phyloP scores from a whole-genome alignment of 2,797 vertebrate genomes.

The Emydoidea blandingii region DNA sequence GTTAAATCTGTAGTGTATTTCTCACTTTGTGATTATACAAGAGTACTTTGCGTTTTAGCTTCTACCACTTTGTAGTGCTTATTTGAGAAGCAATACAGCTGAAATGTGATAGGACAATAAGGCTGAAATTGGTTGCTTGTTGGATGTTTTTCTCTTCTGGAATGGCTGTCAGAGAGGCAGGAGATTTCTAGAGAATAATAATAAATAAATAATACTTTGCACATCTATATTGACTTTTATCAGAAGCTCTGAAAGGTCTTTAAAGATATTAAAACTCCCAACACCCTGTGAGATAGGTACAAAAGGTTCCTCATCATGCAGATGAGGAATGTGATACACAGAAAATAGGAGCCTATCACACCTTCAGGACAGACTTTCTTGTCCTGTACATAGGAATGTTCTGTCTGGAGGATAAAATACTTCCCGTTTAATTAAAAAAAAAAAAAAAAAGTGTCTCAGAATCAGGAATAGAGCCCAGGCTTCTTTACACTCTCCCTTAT shows the following conservation, averaged over 20 bases:
- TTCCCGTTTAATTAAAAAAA: background rate
- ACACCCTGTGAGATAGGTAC: background rate
- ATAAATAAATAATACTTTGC: background rate
- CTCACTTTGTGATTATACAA: background rate
- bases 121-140: background rate
- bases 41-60: fast-evolving
- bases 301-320: background rate
- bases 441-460: background rate
- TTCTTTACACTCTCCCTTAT: background rate
- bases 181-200: background rate
- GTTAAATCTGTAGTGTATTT: background rate
- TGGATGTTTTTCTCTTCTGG: background rate
- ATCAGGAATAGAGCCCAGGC: background rate
- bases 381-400: background rate
- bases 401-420: background rate
- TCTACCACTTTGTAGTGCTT: background rate
- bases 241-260: background rate
- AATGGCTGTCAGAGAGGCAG: background rate
- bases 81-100: fast-evolving
- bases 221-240: background rate
- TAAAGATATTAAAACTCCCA: background rate
- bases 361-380: background rate
- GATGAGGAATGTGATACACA: background rate
- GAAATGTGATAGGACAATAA: background rate
- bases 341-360: background rate